Conservation (phyloP, 1,140 invertebrate species). For the Temnothorax longispinosus region DNA sequence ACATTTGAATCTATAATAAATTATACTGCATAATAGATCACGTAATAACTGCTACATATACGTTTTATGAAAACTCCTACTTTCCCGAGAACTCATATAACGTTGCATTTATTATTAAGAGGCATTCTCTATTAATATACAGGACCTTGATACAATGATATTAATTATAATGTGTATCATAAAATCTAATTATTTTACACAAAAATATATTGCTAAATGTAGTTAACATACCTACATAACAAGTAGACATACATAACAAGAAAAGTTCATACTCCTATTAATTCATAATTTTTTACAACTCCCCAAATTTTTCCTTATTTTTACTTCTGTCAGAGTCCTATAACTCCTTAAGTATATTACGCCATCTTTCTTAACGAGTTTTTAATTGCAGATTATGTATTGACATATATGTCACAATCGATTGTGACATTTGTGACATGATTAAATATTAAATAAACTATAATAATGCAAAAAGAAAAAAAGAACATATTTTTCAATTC, state of each 20-base stretch:
- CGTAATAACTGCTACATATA: background rate
- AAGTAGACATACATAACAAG: too few species aligned
- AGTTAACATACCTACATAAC: too few species aligned
- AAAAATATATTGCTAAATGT: background rate
- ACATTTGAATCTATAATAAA: background rate
- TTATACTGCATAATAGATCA: background rate
- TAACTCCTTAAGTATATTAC: background rate
- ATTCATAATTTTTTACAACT: too few species aligned
- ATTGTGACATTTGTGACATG: background rate
- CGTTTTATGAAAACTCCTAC: background rate
- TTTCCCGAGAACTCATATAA: background rate
- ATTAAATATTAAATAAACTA: conserved; percentile 7
- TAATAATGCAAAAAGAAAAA: conserved; percentile 17
- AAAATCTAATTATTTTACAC: too few species aligned
- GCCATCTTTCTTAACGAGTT: background rate
- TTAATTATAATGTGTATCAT: too few species aligned
- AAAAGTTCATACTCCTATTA: too few species aligned
- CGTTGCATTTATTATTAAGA: too few species aligned
- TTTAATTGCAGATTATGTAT: too few species aligned
- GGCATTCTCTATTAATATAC: too few species aligned
- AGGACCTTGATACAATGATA: too few species aligned
- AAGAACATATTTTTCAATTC: background rate
- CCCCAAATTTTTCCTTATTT: too few species aligned
- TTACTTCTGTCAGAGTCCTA: too few species aligned
- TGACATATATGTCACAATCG: background rate